Evolutionary conservation across 2,888 invertebrate genomes (phyloP).

Genomic region (Hydroisotoma schaefferi): DNA sequence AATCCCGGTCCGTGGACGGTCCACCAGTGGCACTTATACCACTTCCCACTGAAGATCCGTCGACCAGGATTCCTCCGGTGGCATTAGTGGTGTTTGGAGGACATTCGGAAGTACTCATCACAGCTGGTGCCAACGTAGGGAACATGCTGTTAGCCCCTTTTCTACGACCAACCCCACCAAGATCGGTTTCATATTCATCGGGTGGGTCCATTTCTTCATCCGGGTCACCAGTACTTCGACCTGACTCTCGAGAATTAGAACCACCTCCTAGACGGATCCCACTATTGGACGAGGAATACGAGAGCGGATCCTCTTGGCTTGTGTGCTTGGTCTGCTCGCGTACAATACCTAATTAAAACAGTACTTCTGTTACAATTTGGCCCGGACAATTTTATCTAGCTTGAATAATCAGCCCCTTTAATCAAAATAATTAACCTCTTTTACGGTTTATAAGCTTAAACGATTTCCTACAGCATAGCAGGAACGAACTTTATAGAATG

Average conservation of each 20-base stretch:
- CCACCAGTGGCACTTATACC: too few species aligned
- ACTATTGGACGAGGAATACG: neutral
- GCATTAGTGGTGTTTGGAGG: slow-evolving; percentile 46
- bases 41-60: slow-evolving; percentile 19
- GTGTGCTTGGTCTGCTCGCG: slow-evolving; percentile 39
- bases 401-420: too few species aligned
- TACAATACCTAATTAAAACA: slow-evolving; percentile 25
- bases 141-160: slow-evolving; percentile 14
- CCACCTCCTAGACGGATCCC: neutral
- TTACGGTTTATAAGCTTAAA: too few species aligned
- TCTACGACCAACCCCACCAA: neutral
- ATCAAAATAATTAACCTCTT: too few species aligned
- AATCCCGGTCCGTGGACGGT: slow-evolving; percentile 35
- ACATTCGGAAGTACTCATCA: slow-evolving; percentile 48
- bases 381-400: too few species aligned
- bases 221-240: neutral
- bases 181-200: neutral
- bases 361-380: neutral
- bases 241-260: slow-evolving; percentile 2
- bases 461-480: too few species aligned
- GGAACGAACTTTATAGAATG: too few species aligned
- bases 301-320: too few species aligned
- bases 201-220: neutral
- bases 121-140: slow-evolving; percentile 44
- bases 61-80: slow-evolving; percentile 22